These are phyloP conservation scores for Macroglossus sobrinus DNA, from an alignment of 2,113 vertebrate genomes.

Conservation along the genomic window DNA sequence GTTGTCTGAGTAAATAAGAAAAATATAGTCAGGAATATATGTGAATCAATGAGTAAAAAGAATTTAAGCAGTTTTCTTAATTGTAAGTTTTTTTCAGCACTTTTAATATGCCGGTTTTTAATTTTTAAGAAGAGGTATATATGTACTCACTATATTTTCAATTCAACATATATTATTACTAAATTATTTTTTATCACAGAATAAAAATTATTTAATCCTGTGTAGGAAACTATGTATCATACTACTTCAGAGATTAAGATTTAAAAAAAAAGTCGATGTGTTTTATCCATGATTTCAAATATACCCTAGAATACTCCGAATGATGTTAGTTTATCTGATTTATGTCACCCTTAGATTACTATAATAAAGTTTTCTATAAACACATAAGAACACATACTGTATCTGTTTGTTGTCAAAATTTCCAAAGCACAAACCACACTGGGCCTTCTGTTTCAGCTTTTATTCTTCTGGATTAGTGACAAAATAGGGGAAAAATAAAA, in stretches of 20 bases:
- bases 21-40: background rate
- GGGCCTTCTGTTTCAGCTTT: background rate
- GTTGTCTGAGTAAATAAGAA: background rate
- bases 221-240: background rate
- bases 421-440: background rate
- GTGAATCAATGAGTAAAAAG: background rate
- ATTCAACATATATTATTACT: background rate
- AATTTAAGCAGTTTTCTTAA: background rate
- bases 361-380: constrained; percentile 4
- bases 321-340: background rate
- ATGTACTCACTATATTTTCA: background rate
- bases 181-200: background rate
- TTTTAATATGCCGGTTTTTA: background rate
- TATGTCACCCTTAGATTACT: background rate
- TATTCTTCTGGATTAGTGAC: background rate
- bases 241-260: background rate
- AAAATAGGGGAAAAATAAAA: background rate
- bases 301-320: background rate
- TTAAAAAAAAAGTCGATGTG: background rate
- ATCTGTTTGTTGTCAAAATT: background rate
- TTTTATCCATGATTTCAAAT: background rate
- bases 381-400: background rate
- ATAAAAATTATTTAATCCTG: background rate
- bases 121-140: background rate
- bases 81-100: background rate